Evolutionary conservation across 2,797 vertebrate genomes (phyloP).

Genomic region (Otus scops): DNA sequence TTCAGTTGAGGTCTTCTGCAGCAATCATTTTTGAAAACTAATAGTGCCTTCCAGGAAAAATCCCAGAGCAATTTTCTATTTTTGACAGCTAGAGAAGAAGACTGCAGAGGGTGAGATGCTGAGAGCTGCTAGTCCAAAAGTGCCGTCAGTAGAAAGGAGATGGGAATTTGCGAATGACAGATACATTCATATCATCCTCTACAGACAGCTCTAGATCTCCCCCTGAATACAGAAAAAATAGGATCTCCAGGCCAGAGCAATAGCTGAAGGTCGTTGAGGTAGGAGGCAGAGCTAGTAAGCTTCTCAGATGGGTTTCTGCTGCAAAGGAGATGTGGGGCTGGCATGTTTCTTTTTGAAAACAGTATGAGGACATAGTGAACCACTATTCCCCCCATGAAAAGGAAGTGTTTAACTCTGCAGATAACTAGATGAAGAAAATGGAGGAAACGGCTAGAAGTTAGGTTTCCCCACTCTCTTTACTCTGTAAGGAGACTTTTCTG

Average conservation of each 20-base stretch:
- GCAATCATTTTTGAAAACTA: slow-evolving; percentile 16
- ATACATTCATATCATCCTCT: not conserved
- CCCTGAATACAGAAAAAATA: not conserved
- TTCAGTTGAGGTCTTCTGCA: not conserved
- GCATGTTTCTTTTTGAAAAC: not conserved
- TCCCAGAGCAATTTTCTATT: slow-evolving; percentile 1
- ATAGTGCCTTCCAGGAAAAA: slow-evolving; percentile 34
- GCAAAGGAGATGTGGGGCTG: not conserved
- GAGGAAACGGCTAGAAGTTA: not conserved
- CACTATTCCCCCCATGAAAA: not conserved
- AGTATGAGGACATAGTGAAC: not conserved
- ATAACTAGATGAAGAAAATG: not conserved
- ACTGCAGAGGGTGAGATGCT: not conserved
- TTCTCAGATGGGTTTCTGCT: not conserved
- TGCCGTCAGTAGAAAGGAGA: not conserved
- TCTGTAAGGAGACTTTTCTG: not conserved
- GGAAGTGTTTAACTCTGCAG: not conserved
- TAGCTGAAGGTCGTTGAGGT: not conserved
- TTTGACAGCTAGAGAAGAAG: not conserved
- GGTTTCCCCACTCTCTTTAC: not conserved
- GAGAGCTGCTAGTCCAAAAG: not conserved
- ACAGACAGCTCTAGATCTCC: not conserved
- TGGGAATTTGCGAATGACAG: not conserved
- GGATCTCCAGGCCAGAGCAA: not conserved
- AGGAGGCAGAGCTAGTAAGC: not conserved